Conservation (phyloP, 1,140 invertebrate species). For the Gerris buenoi region DNA sequence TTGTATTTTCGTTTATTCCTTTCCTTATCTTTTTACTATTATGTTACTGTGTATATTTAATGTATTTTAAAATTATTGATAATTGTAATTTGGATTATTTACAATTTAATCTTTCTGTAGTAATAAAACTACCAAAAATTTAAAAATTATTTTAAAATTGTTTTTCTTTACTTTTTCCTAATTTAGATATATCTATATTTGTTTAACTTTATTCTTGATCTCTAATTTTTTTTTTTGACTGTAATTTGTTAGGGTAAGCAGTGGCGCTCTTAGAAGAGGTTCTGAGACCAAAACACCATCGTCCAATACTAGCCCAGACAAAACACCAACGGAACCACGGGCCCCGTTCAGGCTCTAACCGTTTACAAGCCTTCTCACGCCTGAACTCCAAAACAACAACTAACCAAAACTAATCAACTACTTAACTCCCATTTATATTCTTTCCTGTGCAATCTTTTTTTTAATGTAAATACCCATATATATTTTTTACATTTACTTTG, state of each 20-base stretch:
- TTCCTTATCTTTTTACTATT: too few species aligned
- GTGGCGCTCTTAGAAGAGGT: neutral
- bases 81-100: too few species aligned
- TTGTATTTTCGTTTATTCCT: too few species aligned
- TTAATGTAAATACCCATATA: neutral
- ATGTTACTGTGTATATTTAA: too few species aligned
- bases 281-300: neutral
- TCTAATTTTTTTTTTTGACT: too few species aligned
- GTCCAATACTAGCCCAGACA: neutral
- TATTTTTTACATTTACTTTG: neutral
- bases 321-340: neutral
- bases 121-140: too few species aligned
- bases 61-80: too few species aligned
- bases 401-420: neutral
- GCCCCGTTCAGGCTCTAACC: conserved; percentile 1
- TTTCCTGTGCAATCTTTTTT: neutral
- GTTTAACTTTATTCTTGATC: too few species aligned
- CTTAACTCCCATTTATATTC: neutral
- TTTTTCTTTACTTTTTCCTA: too few species aligned
- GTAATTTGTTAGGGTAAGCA: neutral
- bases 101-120: too few species aligned
- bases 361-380: neutral
- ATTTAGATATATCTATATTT: too few species aligned
- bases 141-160: too few species aligned
- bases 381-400: neutral